A percentile compares a stretch with the other conserved stretches of the same genome.
phyloP scores from a whole-genome alignment of 2,888 invertebrate genomes.

The Stenchaetothrips biformis region DNA sequence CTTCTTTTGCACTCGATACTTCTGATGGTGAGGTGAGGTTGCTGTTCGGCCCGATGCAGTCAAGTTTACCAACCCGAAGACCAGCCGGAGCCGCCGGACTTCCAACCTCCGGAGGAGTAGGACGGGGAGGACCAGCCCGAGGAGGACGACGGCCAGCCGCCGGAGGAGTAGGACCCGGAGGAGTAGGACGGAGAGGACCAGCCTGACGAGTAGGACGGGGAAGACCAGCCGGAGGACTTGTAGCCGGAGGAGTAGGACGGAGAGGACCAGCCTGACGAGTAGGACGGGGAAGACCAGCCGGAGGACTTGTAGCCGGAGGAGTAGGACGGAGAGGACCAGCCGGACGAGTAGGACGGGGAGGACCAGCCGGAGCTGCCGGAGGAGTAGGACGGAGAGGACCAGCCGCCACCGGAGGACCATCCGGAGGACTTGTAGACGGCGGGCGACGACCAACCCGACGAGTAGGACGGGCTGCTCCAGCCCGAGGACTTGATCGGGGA shows the following conservation, averaged over 20 bases:
- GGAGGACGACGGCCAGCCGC: neutral
- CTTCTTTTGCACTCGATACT: neutral
- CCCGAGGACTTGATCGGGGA: slow-evolving; percentile 2
- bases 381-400: neutral
- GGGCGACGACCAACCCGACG: neutral
- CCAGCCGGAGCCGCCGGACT: slow-evolving; percentile 15
- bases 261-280: neutral
- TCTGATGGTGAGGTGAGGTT: neutral
- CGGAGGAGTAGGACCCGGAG: neutral
- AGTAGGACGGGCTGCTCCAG: neutral
- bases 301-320: slow-evolving; percentile 9
- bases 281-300: neutral
- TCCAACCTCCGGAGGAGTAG: slow-evolving; percentile 8
- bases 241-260: neutral
- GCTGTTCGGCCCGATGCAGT: neutral
- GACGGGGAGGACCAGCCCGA: slow-evolving; percentile 1
- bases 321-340: neutral
- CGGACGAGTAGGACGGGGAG: slow-evolving; percentile 1
- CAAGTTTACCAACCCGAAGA: neutral
- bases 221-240: neutral
- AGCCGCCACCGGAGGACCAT: slow-evolving; percentile 3
- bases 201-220: slow-evolving; percentile 10
- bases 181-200: neutral
- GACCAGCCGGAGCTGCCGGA: neutral
- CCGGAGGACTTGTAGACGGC: neutral